A percentile compares a stretch with the other conserved stretches of the same genome.
These are phyloP conservation scores for Mylabris sibirica DNA, from an alignment of 2,888 invertebrate genomes.

Conservation along the genomic window DNA sequence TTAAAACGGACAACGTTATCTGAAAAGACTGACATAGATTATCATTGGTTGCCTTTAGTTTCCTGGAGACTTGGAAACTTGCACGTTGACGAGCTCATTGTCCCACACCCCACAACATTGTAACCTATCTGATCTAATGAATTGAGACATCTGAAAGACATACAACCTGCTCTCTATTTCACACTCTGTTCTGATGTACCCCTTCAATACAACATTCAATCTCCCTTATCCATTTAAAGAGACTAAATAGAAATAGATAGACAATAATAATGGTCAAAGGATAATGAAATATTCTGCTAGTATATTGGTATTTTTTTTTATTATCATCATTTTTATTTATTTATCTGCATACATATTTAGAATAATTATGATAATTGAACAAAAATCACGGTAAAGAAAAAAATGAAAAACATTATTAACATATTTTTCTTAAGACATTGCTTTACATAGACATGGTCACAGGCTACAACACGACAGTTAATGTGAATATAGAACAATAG, in stretches of 20 bases:
- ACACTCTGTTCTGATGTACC: constrained; percentile 49
- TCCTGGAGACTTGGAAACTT: constrained; percentile 61
- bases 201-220: constrained; percentile 18
- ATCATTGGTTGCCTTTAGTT: constrained; percentile 58
- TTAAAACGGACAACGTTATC: constrained; percentile 46
- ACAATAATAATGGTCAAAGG: not conserved
- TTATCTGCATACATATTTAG: constrained; percentile 50
- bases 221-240: constrained; percentile 21
- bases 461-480: constrained; percentile 49
- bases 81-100: constrained; percentile 57
- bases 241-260: constrained; percentile 10
- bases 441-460: constrained; percentile 48
- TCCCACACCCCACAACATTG: constrained; percentile 55
- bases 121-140: constrained; percentile 56
- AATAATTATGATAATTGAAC: constrained; percentile 41
- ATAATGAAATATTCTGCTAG: constrained; percentile 10
- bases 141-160: constrained; percentile 55
- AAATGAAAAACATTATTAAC: constrained; percentile 30
- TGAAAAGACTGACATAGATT: constrained; percentile 58
- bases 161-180: constrained; percentile 49
- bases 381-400: constrained; percentile 43
- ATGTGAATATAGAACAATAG: constrained; percentile 44
- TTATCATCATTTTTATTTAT: constrained; percentile 22
- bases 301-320: constrained; percentile 26
- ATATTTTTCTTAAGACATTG: constrained; percentile 40